Percentiles rank a stretch among this genome's conserved stretches.
Conservation (phyloP, 2,888 invertebrate genomes). For the Fabriciana adippe region DNA sequence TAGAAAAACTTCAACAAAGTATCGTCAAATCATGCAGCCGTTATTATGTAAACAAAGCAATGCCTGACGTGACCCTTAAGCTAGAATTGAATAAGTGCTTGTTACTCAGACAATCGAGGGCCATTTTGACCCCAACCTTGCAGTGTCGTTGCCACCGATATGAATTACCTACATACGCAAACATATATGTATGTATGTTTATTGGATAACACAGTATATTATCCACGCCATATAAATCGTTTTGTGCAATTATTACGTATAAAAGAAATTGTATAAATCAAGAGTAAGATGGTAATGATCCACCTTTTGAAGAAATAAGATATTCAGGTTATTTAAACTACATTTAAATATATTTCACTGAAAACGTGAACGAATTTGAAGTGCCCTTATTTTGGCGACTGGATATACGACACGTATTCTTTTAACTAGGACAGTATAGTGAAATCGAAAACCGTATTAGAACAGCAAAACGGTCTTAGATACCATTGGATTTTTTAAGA, state of each 20-base stretch:
- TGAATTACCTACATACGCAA: background rate
- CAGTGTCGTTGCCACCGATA: constrained; percentile 55
- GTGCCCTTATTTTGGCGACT: constrained; percentile 7
- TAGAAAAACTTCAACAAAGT: constrained; percentile 16
- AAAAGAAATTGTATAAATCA: background rate
- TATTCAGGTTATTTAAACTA: constrained; percentile 9
- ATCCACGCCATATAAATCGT: background rate
- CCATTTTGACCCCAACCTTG: constrained; percentile 70
- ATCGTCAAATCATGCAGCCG: constrained; percentile 22
- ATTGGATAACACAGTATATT: background rate
- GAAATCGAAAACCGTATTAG: constrained; percentile 6
- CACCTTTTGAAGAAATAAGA: background rate
- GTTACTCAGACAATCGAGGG: constrained; percentile 55
- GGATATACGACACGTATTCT: constrained; percentile 1
- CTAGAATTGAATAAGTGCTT: constrained; percentile 39
- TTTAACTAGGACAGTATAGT: constrained; percentile 6
- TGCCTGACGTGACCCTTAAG: constrained; percentile 28
- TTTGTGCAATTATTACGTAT: background rate
- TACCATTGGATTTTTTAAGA: constrained; percentile 9
- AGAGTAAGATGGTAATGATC: background rate
- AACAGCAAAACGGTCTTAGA: background rate
- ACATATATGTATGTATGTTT: background rate
- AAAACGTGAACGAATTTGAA: constrained; percentile 4
- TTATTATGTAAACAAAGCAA: constrained; percentile 31
- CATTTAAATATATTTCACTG: constrained; percentile 4